Evolutionary conservation across 2,888 invertebrate species (phyloP).

Genomic region (Torymus texanus): DNA sequence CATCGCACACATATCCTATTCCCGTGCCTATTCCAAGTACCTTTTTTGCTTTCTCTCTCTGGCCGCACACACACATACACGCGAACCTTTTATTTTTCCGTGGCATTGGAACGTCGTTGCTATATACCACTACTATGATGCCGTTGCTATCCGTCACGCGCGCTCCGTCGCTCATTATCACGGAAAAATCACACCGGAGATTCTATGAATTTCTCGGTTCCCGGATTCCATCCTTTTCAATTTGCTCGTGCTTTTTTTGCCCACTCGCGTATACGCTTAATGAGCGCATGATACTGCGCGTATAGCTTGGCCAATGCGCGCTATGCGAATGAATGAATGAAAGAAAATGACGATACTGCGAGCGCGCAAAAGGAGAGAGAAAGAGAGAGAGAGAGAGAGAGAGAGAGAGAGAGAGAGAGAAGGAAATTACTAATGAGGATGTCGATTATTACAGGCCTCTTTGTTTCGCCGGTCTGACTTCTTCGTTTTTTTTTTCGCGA

Average conservation of each 20-base stretch:
- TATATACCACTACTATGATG: neutral
- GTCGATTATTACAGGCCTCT: slow-evolving; percentile 40
- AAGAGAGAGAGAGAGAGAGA: neutral
- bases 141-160: slow-evolving; percentile 30
- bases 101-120: neutral
- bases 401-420: neutral
- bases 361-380: too few species aligned
- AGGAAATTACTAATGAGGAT: slow-evolving; percentile 50
- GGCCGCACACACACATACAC: neutral
- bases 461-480: neutral
- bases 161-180: slow-evolving; percentile 14
- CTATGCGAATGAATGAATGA: too few species aligned
- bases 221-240: slow-evolving; percentile 30
- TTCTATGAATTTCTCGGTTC: slow-evolving; percentile 42
- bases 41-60: neutral
- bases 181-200: slow-evolving; percentile 25
- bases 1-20: neutral
- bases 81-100: neutral
- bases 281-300: neutral
- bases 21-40: neutral
- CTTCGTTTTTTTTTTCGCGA: neutral
- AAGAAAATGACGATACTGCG: too few species aligned
- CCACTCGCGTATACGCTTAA: slow-evolving; percentile 11
- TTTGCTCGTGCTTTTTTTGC: slow-evolving; percentile 22
- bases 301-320: too few species aligned